Evolutionary conservation across 2,113 vertebrate species (phyloP).

Genomic region (Gnathonemus echidnorhynchus): DNA sequence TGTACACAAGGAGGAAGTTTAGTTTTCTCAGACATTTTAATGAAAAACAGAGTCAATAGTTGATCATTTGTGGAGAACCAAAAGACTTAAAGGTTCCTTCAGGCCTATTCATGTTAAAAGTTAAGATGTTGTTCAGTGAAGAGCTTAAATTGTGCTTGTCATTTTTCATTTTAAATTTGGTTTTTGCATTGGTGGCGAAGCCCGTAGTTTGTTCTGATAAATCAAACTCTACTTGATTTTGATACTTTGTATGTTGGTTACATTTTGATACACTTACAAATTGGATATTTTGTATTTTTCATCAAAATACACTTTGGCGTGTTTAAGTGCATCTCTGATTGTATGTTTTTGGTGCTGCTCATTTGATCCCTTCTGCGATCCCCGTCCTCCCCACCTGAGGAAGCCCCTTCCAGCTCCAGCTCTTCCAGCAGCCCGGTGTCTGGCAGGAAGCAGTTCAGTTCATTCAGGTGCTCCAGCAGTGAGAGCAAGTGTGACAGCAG

Average conservation of each 20-base stretch:
- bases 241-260: no score
- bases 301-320: not conserved
- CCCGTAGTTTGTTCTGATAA: not conserved
- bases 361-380: not conserved
- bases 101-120: not conserved
- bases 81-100: not conserved
- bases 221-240: no score
- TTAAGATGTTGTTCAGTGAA: not conserved
- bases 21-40: not conserved
- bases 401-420: constrained; percentile 48
- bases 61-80: not conserved
- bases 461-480: constrained; percentile 63
- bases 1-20: no score
- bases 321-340: not conserved
- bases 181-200: not conserved
- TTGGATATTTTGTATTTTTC: not conserved
- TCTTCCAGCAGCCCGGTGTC: constrained; percentile 56
- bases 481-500: constrained; percentile 60
- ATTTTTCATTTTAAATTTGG: not conserved
- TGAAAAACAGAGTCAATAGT: not conserved
- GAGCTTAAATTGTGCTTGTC: not conserved
- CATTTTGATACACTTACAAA: not conserved
- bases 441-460: constrained; percentile 62
- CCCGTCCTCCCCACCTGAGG: constrained; percentile 34
- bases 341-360: not conserved